Base-by-base conservation (phyloP, 2,888 invertebrate species). In the Drosophila diplacantha region DNA sequence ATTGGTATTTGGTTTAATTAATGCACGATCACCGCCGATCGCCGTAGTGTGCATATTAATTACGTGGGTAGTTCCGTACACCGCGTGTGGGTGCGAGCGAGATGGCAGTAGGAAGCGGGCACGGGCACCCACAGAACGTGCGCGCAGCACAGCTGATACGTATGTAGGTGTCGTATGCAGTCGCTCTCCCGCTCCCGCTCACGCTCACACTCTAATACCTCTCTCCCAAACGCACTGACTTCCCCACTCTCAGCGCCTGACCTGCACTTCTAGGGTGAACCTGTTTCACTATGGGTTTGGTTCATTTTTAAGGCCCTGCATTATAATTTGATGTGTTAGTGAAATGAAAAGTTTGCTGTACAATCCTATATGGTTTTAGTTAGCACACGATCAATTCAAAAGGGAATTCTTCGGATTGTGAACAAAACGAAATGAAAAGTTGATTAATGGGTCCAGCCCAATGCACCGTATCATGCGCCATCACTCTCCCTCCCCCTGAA, bases 41-140 rank as follows among this genome's bases (percentile, higher is more conserved):
- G 51, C 12, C 47, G n/a, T 47, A 71, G 59, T 73, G 73, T 74
- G 55, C 69, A 76, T 74, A 72, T 50, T 47, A 72, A 72, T 69
- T 69, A 64, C 41, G 57, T 54, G 56, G 54, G 55, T 46, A 63
- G 58, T 44, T 44, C 29, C 44, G 44, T 44, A 44, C 14, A 29
- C 29, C 51, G 61, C 55, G 67, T 39, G 18, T 24, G 37, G 38
- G 44, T 46, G 44, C 22, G 24, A 59, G 55, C 14, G 44, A 18
- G 58, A 46, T 46, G 44, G 58, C 55, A 18, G 12, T 26, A 29
- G 59, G 69, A 52, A 60, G 43, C 26, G 54, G 22, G n/a, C 14
- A 9, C 22, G 12, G 46, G 47, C 46, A 47, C 32, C 20, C 44
- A 5, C 14, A 56, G 39, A 56, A 41, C 47, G 56, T 32, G 37